These are phyloP conservation scores for Smutsia gigantea DNA, from an alignment of 2,797 vertebrate species.

Conservation along the genomic window DNA sequence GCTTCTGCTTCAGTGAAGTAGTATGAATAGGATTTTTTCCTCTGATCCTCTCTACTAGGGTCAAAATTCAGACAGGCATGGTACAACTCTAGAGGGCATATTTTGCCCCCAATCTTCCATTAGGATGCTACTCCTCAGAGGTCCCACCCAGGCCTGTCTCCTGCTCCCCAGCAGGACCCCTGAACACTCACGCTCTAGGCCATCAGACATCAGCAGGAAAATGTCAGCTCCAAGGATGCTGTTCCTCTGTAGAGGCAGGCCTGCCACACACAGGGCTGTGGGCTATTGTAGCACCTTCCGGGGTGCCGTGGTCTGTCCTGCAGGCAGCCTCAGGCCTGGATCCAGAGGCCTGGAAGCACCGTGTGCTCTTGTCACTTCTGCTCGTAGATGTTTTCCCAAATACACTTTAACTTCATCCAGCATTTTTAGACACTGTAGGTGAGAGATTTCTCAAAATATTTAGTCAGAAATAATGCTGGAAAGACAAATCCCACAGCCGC, in stretches of 20 bases:
- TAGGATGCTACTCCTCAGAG: rapidly evolving
- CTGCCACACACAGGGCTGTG: rapidly evolving
- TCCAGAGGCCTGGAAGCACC: rapidly evolving
- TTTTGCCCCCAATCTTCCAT: neutral
- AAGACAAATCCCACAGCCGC: neutral
- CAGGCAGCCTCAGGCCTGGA: neutral
- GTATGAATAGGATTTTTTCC: neutral
- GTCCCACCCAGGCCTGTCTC: neutral
- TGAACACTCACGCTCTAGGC: no score
- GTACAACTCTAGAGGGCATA: rapidly evolving
- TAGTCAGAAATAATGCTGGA: neutral
- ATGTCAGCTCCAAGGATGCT: neutral
- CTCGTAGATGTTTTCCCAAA: no score
- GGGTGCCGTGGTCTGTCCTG: rapidly evolving
- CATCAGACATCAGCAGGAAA: neutral
- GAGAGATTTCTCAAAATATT: neutral
- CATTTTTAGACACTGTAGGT: rapidly evolving
- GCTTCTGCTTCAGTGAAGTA: neutral
- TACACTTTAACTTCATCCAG: no score
- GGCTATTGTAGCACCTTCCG: rapidly evolving
- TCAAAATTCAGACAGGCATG: no score
- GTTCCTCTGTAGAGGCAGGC: rapidly evolving
- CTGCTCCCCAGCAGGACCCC: rapidly evolving
- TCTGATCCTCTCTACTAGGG: neutral
- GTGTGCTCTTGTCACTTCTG: rapidly evolving